These are phyloP conservation scores for Ia io DNA, from an alignment of 2,113 vertebrate genomes.

Conservation along the genomic window DNA sequence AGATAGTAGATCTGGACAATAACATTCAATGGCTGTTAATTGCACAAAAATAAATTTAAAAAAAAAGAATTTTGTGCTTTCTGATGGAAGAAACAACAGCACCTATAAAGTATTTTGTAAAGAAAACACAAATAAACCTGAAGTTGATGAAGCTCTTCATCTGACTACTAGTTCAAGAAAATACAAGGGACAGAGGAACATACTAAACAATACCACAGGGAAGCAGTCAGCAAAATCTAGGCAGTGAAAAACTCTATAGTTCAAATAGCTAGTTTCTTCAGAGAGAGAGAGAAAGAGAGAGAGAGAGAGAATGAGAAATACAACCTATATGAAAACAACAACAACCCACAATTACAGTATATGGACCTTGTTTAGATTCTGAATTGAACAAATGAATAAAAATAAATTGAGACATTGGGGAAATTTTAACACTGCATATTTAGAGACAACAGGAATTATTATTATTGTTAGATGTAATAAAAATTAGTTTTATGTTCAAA, in stretches of 20 bases:
- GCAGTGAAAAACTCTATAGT: not conserved
- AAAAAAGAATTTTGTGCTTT: not conserved
- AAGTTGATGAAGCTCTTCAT: not conserved
- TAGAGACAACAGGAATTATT: not conserved
- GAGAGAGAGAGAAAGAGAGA: not conserved
- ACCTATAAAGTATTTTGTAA: not conserved
- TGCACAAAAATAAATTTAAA: not conserved
- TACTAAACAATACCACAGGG: not conserved
- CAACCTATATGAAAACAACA: not conserved
- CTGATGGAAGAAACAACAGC: not conserved
- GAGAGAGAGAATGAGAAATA: not conserved
- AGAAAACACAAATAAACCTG: not conserved
- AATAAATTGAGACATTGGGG: not conserved
- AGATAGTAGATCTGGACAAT: not conserved
- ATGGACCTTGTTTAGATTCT: not conserved
- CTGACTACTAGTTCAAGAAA: not conserved
- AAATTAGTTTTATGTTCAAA: not conserved
- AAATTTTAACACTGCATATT: not conserved
- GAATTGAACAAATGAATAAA: slow-evolving; percentile 8
- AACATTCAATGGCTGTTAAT: not conserved
- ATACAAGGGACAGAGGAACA: not conserved
- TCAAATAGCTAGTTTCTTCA: not conserved
- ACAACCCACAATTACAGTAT: not conserved
- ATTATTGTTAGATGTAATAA: not conserved
- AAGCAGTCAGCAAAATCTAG: not conserved